phyloP scores from a whole-genome alignment of 2,797 vertebrate genomes.

The Premnoplex brunnescens region DNA sequence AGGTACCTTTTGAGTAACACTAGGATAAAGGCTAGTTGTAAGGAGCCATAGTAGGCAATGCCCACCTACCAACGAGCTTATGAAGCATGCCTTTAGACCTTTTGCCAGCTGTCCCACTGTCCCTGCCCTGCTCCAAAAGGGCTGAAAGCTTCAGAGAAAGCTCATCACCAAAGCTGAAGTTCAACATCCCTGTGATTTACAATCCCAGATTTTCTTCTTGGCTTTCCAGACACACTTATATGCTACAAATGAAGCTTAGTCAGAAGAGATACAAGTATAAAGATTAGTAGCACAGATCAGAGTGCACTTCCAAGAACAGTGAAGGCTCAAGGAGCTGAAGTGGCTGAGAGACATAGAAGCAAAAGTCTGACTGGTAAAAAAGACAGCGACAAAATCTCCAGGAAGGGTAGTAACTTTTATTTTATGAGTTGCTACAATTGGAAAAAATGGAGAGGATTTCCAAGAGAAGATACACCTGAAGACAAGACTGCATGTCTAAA shows the following conservation, averaged over 20 bases:
- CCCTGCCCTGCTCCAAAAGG: neutral
- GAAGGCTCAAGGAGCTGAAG: neutral
- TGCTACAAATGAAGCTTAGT: neutral
- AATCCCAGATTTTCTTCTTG: neutral
- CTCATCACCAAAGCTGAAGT: neutral
- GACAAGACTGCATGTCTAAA: neutral
- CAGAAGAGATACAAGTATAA: neutral
- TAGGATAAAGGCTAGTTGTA: neutral
- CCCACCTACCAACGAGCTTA: neutral
- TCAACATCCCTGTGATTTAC: neutral
- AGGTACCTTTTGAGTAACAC: neutral
- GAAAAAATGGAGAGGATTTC: neutral
- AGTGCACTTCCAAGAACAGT: neutral
- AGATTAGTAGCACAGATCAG: neutral
- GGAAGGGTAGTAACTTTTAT: neutral
- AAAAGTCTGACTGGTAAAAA: neutral
- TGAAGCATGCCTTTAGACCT: neutral
- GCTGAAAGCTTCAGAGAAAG: neutral
- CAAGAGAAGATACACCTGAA: neutral
- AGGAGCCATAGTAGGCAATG: neutral
- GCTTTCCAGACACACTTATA: neutral
- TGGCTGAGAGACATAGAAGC: neutral
- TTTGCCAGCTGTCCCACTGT: neutral
- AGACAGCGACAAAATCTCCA: neutral
- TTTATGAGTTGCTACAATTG: neutral